Evolutionary conservation across 1,140 invertebrate genomes (phyloP), one percentile per base, ranked within the genome.

Genomic region (Dendrolimus punctatus): DNA sequence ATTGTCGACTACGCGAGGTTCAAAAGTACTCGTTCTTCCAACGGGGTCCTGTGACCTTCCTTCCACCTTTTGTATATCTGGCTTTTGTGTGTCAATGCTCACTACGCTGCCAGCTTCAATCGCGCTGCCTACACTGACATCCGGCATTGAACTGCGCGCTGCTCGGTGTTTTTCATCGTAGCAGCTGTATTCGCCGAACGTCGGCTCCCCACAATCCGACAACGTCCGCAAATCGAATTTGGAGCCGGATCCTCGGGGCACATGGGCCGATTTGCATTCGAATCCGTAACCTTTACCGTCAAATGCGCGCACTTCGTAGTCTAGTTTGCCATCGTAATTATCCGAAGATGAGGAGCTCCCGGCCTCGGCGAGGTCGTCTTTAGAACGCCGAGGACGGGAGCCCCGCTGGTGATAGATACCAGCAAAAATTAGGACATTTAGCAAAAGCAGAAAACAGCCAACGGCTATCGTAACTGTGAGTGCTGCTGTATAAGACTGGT

Each of bases 381-480:
- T 93, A 62, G 91, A 93, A 68, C 93, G 92, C 41, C 91, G 91
- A 52, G 82, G 85, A 47, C 88, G 80, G 50, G 90, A 80, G 66
- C 93, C 90, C 6, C 95, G 90, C 75, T 98, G 95, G 71, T 97
- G 96, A 73, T 97, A 98, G 43, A 98, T 96, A 39, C 95, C 96
- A 40, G 95, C 96, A 71, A 98, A 98, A 49, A 99, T 97, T 1
- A 98, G 89, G 6, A 98, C 92, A 78, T 99, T 99, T 3, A 99
- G 89, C 6, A 98, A 89, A 4, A 99, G 88, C 6, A 95, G 87
- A 55, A 95, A 95, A 57, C 94, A 96, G 0, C 97, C 97, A 3
- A 98, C 94, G 0, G 95, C 95, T 51, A 98, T 95, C 0, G 96
- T 98, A 4, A 98, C 93, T n/a, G 94, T 95, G 1, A 98, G 86